phyloP scores from a whole-genome alignment of 2,888 invertebrate species.

The Zaprionus obscuricornis region DNA sequence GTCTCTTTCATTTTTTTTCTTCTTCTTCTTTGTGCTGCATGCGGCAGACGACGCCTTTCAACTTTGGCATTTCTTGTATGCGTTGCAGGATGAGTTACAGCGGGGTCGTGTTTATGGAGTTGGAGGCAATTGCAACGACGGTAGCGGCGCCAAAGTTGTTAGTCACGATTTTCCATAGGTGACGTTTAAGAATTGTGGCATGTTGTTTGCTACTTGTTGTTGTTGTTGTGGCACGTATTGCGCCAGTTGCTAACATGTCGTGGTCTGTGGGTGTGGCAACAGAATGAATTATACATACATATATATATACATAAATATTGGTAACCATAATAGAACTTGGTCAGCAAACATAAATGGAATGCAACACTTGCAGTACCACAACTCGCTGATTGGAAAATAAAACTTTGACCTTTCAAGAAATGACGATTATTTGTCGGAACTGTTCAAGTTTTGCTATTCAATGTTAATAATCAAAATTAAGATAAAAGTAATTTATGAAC shows the following conservation, averaged over 20 bases:
- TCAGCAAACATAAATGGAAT: constrained; percentile 21
- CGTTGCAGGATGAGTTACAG: neutral
- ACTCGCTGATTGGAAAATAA: neutral
- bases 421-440: too few species aligned
- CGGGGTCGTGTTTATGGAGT: too few species aligned
- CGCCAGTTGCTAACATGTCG: constrained; percentile 53
- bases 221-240: constrained; percentile 48
- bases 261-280: constrained; percentile 59
- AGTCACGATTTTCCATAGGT: constrained; percentile 60
- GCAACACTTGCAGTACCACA: constrained; percentile 28
- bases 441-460: too few species aligned
- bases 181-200: constrained; percentile 62
- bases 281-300: too few species aligned
- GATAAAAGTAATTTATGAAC: too few species aligned
- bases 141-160: constrained; percentile 55
- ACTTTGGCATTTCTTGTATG: constrained; percentile 61
- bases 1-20: constrained; percentile 17
- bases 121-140: constrained; percentile 9
- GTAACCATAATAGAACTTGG: constrained; percentile 33
- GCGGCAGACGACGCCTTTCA: constrained; percentile 66
- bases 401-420: constrained; percentile 43
- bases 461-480: too few species aligned
- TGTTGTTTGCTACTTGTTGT: constrained; percentile 31
- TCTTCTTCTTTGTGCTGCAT: constrained; percentile 20
- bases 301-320: constrained; percentile 35